Base-by-base conservation (phyloP, 2,797 vertebrate genomes). In the Agapornis canus region DNA sequence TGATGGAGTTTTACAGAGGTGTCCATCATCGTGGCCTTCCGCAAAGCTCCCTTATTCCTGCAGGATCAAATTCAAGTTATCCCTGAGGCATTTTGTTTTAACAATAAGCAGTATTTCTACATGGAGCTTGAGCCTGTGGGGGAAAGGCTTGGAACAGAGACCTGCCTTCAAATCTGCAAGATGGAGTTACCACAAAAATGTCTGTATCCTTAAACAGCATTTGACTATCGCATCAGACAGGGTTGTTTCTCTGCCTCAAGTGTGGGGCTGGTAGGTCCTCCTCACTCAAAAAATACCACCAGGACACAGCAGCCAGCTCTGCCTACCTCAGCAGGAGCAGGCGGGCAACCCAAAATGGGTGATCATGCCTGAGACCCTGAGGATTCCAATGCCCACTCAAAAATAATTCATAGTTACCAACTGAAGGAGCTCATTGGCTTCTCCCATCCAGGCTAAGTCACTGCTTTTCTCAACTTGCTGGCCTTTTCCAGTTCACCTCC, bases 191-290 rank as follows among this genome's bases (percentile, higher is more conserved):
- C 22, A 59, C 49, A 65, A 40, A 54, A 65, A 5, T 0, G 0
- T n/a, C 70, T 27, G 19, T 22, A 57, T 40, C 47, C 22, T 75
- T 68, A 47, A 63, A 47, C 3, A 35, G 19, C 3, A 5, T n/a
- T 64, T 8, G 13, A 32, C 56, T 40, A n/a, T 3, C 52, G 49
- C 43, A 48, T 11, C 15, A 40, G 29, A 23, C 7, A 26, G 11
- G 5, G 20, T 27, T 63, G 37, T 22, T 69, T 68, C 35, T 25
- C 21, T 29, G 4, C 6, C 27, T 73, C 3, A 2, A 1, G 1
- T 21, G 27, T 1, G 2, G 40, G n/a, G 18, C 11, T 0, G 1
- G 8, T 42, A 61, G 27, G 29, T n/a, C 9, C 8, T 68, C 31
- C 40, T 79, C 51, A 25, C 31, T 48, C 39, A 12, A 48, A 42